A percentile compares a stretch with the other conserved stretches of the same genome.
Conservation (phyloP, 2,888 invertebrate genomes). For the Chorisops tibialis region DNA sequence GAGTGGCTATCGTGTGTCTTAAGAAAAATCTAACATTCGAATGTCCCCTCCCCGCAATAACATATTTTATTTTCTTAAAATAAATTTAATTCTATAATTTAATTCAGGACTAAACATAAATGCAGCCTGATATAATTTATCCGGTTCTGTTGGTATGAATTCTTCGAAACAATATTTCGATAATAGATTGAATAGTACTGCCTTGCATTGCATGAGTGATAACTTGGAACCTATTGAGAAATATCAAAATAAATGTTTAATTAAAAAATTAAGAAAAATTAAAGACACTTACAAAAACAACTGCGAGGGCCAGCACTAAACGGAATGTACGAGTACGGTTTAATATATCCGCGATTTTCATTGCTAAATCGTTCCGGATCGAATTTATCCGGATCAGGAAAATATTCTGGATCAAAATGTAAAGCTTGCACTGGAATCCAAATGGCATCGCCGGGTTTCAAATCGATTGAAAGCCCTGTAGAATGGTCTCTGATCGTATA, state of each 20-base stretch:
- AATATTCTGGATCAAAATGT: constrained; percentile 56
- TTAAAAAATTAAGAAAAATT: background rate
- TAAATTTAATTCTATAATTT: too few species aligned
- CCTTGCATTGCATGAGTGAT: background rate
- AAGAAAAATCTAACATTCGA: too few species aligned
- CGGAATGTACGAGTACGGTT: constrained; percentile 54
- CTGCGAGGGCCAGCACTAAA: constrained; percentile 61
- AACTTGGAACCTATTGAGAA: background rate
- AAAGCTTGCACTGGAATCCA: constrained; percentile 52
- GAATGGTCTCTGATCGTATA: constrained; percentile 47
- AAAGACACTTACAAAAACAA: constrained; percentile 44
- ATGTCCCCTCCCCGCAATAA: too few species aligned
- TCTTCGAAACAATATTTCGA: background rate
- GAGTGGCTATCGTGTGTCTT: too few species aligned
- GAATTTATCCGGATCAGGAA: constrained; percentile 57
- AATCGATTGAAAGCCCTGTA: constrained; percentile 40
- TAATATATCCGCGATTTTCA: constrained; percentile 55
- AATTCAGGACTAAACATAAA: too few species aligned
- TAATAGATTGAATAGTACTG: background rate
- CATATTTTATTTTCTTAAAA: too few species aligned
- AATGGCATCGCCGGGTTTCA: constrained; percentile 42
- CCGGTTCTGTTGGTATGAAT: too few species aligned
- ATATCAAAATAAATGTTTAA: background rate
- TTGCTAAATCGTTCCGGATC: constrained; percentile 60
- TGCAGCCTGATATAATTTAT: too few species aligned